phyloP scores from a whole-genome alignment of 2,797 vertebrate genomes.

The Fistularia commersonii region DNA sequence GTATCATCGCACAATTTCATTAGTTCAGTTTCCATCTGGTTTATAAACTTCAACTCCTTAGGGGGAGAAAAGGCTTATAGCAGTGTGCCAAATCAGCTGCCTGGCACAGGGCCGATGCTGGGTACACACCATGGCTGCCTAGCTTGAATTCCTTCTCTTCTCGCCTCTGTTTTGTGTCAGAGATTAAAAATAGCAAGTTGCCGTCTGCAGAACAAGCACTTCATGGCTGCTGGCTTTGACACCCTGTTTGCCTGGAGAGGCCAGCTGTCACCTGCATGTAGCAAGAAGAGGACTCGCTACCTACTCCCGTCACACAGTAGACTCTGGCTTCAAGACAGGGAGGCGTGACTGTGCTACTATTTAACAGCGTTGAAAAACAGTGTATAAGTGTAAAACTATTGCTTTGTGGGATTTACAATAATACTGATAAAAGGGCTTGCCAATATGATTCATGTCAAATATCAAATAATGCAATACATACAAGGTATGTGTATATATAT shows the following conservation, averaged over 20 bases:
- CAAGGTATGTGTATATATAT: too few species aligned
- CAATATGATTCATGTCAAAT: too few species aligned
- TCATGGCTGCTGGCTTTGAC: constrained; percentile 70
- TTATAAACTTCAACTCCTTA: constrained; percentile 53
- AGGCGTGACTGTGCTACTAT: neutral
- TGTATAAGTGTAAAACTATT: too few species aligned
- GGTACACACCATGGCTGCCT: constrained; percentile 33
- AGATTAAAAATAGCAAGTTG: constrained; percentile 75
- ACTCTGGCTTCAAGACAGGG: constrained; percentile 30
- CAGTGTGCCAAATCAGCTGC: constrained; percentile 67
- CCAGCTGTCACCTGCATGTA: constrained; percentile 73
- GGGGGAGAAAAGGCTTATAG: constrained; percentile 10
- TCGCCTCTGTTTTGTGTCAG: constrained; percentile 58
- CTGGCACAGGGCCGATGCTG: constrained; percentile 51
- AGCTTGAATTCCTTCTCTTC: neutral
- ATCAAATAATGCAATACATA: too few species aligned
- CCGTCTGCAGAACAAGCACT: constrained; percentile 76
- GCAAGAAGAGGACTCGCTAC: constrained; percentile 32
- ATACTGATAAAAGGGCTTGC: too few species aligned
- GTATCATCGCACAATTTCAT: constrained; percentile 47
- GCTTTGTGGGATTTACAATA: too few species aligned
- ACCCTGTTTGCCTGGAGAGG: constrained; percentile 67
- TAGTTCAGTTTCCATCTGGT: constrained; percentile 64
- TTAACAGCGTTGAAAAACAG: too few species aligned
- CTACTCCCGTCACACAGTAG: constrained; percentile 32